Evolutionary conservation across 2,888 invertebrate species (phyloP).

Genomic region (Adela reaumurella): DNA sequence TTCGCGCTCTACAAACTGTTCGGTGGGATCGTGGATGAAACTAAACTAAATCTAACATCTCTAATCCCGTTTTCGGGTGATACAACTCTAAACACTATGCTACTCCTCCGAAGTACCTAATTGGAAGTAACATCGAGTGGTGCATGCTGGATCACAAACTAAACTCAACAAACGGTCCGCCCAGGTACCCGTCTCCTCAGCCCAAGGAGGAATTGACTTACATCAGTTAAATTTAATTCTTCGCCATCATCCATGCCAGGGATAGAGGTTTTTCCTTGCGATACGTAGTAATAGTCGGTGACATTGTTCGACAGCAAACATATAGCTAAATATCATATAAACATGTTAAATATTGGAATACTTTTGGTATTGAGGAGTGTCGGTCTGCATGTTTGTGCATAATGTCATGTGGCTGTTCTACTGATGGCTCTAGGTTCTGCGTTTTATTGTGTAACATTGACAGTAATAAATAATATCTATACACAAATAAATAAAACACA

Average conservation of each 20-base stretch:
- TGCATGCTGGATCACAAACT: constrained; percentile 10
- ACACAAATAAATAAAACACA: too few species aligned
- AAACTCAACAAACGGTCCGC: constrained; percentile 5
- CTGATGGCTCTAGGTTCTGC: too few species aligned
- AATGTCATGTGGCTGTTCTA: too few species aligned
- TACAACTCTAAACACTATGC: background rate
- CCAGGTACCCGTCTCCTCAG: constrained; percentile 5
- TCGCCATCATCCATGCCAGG: constrained; percentile 89
- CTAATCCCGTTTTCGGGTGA: background rate
- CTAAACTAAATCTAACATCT: too few species aligned
- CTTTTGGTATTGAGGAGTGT: too few species aligned
- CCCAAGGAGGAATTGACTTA: constrained; percentile 51
- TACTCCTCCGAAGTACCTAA: background rate
- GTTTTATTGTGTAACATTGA: too few species aligned
- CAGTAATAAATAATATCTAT: too few species aligned
- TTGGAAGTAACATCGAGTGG: constrained; percentile 7
- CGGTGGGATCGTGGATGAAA: too few species aligned
- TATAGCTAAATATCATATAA: constrained; percentile 57
- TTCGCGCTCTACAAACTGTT: too few species aligned
- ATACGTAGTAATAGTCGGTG: constrained; percentile 82
- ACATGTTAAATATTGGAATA: constrained; percentile 20
- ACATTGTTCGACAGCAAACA: constrained; percentile 76
- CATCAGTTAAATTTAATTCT: constrained; percentile 78
- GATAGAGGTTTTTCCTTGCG: constrained; percentile 91
- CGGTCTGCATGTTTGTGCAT: too few species aligned